Percentiles rank a stretch among this genome's conserved stretches.
Conservation (phyloP, 2,888 invertebrate genomes). For the Antitype chi region DNA sequence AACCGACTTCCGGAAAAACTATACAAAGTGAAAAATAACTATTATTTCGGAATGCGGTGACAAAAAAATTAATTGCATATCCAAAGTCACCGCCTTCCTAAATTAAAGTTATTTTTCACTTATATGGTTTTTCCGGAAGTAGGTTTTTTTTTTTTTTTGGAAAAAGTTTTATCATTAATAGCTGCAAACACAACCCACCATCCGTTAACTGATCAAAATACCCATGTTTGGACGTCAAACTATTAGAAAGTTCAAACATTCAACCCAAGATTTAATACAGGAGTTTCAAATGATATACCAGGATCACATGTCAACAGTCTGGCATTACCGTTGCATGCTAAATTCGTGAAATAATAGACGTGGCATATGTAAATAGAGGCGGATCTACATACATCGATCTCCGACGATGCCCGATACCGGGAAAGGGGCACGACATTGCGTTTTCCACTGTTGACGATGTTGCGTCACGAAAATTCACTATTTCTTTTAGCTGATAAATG, state of each 20-base stretch:
- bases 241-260: slow-evolving; percentile 61
- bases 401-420: slow-evolving; percentile 79
- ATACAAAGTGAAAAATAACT: too few species aligned
- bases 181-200: background rate
- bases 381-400: slow-evolving; percentile 89
- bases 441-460: slow-evolving; percentile 74
- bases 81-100: too few species aligned
- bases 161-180: too few species aligned
- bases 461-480: background rate
- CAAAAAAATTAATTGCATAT: too few species aligned
- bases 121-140: too few species aligned
- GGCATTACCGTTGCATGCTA: slow-evolving; percentile 75
- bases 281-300: slow-evolving; percentile 66
- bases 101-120: too few species aligned
- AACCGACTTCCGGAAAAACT: too few species aligned
- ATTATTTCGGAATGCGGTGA: too few species aligned
- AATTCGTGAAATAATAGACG: slow-evolving; percentile 86
- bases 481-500: too few species aligned
- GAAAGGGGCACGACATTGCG: slow-evolving; percentile 76
- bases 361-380: slow-evolving; percentile 85
- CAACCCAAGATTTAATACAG: slow-evolving; percentile 61
- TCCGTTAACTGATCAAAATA: slow-evolving; percentile 29
- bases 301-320: slow-evolving; percentile 60
- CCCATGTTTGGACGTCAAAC: slow-evolving; percentile 55
- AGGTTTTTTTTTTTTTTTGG: too few species aligned